A percentile compares a stretch with the other conserved stretches of the same genome.
phyloP scores from a whole-genome alignment of 2,797 vertebrate genomes.

The Microcaecilia unicolor region DNA sequence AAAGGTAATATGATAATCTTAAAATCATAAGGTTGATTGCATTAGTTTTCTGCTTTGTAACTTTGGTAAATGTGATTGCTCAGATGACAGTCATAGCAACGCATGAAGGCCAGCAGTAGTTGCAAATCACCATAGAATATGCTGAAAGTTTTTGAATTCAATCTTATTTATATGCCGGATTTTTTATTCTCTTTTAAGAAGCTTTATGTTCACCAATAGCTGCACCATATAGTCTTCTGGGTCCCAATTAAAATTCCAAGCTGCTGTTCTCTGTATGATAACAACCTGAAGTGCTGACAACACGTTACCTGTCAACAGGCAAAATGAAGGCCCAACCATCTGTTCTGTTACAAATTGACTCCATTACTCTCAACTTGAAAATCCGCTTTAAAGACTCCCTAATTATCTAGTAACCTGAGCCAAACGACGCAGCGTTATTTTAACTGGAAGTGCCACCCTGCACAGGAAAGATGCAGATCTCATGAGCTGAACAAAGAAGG shows the following conservation, averaged over 20 bases:
- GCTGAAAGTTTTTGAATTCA: conserved; percentile 2
- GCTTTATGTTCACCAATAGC: conserved; percentile 38
- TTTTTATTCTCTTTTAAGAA: conserved; percentile 25
- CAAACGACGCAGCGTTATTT: conserved; percentile 41
- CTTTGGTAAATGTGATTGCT: background rate
- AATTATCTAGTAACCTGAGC: conserved; percentile 51
- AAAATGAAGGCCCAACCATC: conserved; percentile 83
- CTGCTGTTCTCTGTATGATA: conserved; percentile 83
- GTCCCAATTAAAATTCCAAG: conserved; percentile 89
- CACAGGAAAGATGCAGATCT: conserved; percentile 27
- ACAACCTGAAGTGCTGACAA: conserved; percentile 77
- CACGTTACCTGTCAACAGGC: conserved; percentile 85
- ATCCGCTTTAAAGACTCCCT: conserved; percentile 47
- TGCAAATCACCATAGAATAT: background rate
- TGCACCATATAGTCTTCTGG: conserved; percentile 75
- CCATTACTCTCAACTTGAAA: conserved; percentile 65
- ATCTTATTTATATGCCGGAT: conserved; percentile 8
- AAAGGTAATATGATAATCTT: too few species aligned
- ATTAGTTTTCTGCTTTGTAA: background rate
- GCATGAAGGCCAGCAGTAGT: conserved; percentile 4
- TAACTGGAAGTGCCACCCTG: conserved; percentile 17
- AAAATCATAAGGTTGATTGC: too few species aligned
- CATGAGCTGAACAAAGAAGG: conserved; percentile 30
- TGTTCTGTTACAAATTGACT: conserved; percentile 76
- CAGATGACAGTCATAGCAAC: background rate